These are phyloP conservation scores for Perca fluviatilis DNA, from an alignment of 2,113 vertebrate genomes.

Conservation along the genomic window DNA sequence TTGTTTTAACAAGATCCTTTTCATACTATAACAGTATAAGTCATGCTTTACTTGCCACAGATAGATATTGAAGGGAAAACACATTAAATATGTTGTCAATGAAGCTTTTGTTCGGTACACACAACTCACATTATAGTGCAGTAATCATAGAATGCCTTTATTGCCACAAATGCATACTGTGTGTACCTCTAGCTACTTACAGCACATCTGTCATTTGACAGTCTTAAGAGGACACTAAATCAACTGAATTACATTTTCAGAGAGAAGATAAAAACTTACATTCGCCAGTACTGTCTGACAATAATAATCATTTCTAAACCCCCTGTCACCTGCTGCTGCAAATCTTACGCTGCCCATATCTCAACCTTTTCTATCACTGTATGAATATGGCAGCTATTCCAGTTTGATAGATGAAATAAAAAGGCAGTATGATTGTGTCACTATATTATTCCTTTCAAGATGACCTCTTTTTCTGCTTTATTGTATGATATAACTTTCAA, in stretches of 20 bases:
- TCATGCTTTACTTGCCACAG: background rate
- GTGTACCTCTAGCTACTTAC: background rate
- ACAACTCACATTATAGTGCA: no score
- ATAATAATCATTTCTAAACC: slow-evolving; percentile 40
- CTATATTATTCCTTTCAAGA: slow-evolving; percentile 41
- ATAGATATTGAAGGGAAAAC: background rate
- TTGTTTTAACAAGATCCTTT: background rate
- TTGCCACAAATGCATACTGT: background rate
- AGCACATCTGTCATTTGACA: slow-evolving; percentile 6
- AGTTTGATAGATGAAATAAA: slow-evolving; percentile 60
- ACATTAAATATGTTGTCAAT: background rate
- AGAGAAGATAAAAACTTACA: slow-evolving; percentile 33
- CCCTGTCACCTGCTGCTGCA: slow-evolving; percentile 26
- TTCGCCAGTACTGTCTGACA: slow-evolving; percentile 11
- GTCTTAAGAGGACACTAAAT: slow-evolving; percentile 31
- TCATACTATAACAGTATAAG: background rate
- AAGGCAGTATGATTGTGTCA: slow-evolving; percentile 34
- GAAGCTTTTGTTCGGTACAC: background rate
- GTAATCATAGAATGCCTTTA: no score
- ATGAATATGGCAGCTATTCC: slow-evolving; percentile 37
- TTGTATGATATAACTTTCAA: slow-evolving; percentile 30
- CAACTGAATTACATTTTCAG: slow-evolving; percentile 20
- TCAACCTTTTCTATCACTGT: slow-evolving; percentile 1
- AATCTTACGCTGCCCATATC: slow-evolving; percentile 3
- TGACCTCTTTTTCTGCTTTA: slow-evolving; percentile 35